These are phyloP conservation scores for Nerophis ophidion DNA, from an alignment of 2,113 vertebrate species.

Conservation along the genomic window DNA sequence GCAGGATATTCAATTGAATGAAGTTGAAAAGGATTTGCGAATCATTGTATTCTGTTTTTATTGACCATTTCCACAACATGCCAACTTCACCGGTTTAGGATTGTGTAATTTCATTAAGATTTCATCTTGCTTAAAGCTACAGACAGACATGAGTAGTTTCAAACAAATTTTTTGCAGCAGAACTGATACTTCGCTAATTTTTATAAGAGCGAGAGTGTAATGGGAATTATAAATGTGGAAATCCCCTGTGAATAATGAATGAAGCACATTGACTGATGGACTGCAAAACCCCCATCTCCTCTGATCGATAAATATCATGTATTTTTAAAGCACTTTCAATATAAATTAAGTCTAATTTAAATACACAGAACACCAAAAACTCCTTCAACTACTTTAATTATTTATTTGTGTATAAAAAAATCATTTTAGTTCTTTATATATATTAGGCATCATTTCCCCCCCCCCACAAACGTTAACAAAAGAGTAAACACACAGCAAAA, in stretches of 20 bases:
- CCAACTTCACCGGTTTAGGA: no score
- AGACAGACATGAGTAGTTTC: no score
- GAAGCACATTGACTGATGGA: conserved; percentile 27
- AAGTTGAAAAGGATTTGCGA: no score
- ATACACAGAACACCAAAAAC: not conserved
- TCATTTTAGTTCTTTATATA: conserved; percentile 42
- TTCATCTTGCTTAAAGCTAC: not conserved
- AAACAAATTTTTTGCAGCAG: not conserved
- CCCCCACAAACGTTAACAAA: conserved; percentile 20
- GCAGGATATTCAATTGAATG: no score
- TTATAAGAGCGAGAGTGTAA: conserved; percentile 2
- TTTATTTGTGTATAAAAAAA: conserved; percentile 40
- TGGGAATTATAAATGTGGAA: conserved; percentile 29
- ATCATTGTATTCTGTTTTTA: no score
- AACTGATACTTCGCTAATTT: not conserved
- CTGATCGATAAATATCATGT: conserved; percentile 27
- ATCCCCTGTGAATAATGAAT: conserved; percentile 36
- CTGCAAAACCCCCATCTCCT: conserved; percentile 27
- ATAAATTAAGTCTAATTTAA: conserved; percentile 18
- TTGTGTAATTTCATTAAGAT: not conserved
- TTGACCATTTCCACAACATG: no score
- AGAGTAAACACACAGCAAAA: conserved; percentile 6
- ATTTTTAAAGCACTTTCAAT: conserved; percentile 7
- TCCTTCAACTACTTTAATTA: not conserved
- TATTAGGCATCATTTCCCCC: conserved; percentile 32